Evolutionary conservation across 2,113 vertebrate genomes (phyloP), one percentile per base, ranked within the genome.

Genomic region (Tenebrosternarchus preto): DNA sequence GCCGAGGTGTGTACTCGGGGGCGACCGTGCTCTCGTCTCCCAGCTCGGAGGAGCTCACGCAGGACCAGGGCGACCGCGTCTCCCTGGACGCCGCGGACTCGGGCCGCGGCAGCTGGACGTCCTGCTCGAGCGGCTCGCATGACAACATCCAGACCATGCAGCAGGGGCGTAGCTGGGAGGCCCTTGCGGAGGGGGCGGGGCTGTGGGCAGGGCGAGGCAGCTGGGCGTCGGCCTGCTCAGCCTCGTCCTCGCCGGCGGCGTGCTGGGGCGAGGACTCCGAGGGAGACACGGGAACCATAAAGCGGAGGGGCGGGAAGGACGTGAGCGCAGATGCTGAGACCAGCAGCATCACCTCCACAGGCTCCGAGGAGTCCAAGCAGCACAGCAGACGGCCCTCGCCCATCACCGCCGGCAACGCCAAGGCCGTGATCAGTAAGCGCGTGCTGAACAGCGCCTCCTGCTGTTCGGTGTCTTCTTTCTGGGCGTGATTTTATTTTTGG

Each of bases 141-240:
- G 98, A 99, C 80, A 99, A 97, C 87, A 99, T 99, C 85, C 97
- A 99, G 91, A 98, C 95, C 63, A 98, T 98, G 84, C 97, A 95
- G 88, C 97, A 98, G 90, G 96, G 97, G 70, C 94, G 96, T 22
- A 97, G 96, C 91, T 99, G 98, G 97, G 97, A 98, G 86, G 96
- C 95, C 0, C 92, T 97, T 74, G 94, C 85, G 17, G 94, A 95
- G 24, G 92, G 93, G 78, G 88, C 90, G 53, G 94, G 78, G 61
- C 90, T 92, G 24, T 97, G 89, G 95, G 91, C 4, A 89, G 93
- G 92, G 90, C 92, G 97, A 86, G 95, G 96, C 8, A 99, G 97
- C 93, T 99, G 97, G 97, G 97, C 97, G 0, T 93, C 92, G 0
- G 92, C 89, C 75, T 91, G 89, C 80, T 93, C 92, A 27, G 93